Evolutionary conservation across 2,888 invertebrate genomes (phyloP), one percentile per base, ranked within the genome.

Genomic region (Emmelina monodactyla): DNA sequence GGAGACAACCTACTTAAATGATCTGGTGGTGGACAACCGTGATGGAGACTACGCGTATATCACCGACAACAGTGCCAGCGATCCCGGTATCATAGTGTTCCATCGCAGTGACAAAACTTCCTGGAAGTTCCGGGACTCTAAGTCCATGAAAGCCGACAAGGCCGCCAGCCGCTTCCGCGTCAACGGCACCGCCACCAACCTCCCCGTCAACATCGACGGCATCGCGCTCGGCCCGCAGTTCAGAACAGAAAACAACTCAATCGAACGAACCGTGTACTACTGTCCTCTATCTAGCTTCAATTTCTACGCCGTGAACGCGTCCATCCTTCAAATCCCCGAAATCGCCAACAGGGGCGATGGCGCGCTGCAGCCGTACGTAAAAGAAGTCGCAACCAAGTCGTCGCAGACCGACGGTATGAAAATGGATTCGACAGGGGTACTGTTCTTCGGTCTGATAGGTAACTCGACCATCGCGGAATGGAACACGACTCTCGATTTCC

Each of bases 371-470:
- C 64, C 72, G 0, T 66, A 79, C 40, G 82, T 89, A 0, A 73
- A 63, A 5, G 84, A 86, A 42, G 60, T 87, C 28, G 89, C 88
- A 0, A 51, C 63, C 1, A 88, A 88, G 54, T 60, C 76, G 1
- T 88, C 88, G 0, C 87, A 88, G 58, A 85, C 86, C 0, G 88
- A 87, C 49, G 89, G 89, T 1, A 88, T 91, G 87, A 82, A 85
- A 40, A 88, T 89, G 87, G 88, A 89, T 46, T 83, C 87, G 11
- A 67, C 72, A 12, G 89, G 89, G 2, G 59, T 84, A 3, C 70
- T 91, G 7, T 90, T 88, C 65, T 89, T 83, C 58, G 89, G 88
- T 28, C 72, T 89, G 15, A 61, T 90, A 35, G 84, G 84, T 33
- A 85, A 85, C 49, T 86, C 87, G 42, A 85, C 87, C 14, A 83